These are phyloP conservation scores for Tragelaphus imberbis DNA, from an alignment of 2,113 vertebrate species.

Conservation along the genomic window DNA sequence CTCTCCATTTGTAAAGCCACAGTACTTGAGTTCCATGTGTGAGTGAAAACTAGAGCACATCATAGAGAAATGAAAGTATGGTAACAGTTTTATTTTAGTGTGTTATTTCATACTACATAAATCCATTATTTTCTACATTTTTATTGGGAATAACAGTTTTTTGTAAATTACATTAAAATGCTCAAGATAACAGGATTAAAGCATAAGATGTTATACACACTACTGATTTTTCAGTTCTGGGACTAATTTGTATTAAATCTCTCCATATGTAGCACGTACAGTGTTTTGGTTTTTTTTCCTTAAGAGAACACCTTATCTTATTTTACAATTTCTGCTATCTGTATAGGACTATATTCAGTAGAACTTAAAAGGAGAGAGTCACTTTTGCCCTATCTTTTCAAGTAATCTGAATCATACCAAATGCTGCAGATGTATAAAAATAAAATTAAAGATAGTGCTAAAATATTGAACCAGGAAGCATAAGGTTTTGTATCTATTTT, in stretches of 20 bases:
- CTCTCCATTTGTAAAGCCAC: neutral
- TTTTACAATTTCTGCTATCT: neutral
- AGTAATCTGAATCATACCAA: neutral
- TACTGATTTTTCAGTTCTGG: neutral
- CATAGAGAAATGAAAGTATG: neutral
- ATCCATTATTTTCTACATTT: neutral
- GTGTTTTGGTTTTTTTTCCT: neutral
- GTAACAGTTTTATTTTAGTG: neutral
- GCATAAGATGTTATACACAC: neutral
- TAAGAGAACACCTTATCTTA: neutral
- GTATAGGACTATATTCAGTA: neutral
- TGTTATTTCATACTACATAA: neutral
- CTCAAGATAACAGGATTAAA: neutral
- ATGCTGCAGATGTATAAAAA: neutral
- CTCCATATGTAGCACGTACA: neutral
- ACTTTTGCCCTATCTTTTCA: neutral
- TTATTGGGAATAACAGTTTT: neutral
- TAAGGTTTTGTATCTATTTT: neutral
- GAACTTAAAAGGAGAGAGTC: neutral
- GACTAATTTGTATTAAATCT: constrained; percentile 8
- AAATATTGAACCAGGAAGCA: neutral
- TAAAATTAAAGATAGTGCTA: neutral
- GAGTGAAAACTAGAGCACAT: neutral
- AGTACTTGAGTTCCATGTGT: neutral
- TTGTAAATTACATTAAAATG: constrained; percentile 32